Evolutionary conservation across 2,888 invertebrate species (phyloP), one percentile per base, ranked within the genome.

Genomic region (Folsomia manolachei): DNA sequence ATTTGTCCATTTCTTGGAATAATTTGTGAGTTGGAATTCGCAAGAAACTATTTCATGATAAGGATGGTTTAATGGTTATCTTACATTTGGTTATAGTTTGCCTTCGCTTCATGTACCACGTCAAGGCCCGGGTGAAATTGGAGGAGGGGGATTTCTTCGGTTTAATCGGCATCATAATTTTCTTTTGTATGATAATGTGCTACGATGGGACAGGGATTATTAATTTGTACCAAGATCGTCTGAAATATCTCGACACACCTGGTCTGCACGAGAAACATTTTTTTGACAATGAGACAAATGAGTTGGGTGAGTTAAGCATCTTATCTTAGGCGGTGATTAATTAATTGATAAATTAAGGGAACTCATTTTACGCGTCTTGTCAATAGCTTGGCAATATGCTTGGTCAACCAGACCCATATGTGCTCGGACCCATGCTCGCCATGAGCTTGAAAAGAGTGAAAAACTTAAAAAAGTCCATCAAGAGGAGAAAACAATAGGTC

Each of bases 61-160:
- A n/a, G n/a, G n/a, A n/a, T n/a, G n/a, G n/a, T n/a, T n/a, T n/a
- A n/a, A n/a, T n/a, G n/a, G n/a, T n/a, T n/a, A n/a, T n/a, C n/a
- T n/a, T n/a, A n/a, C n/a, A n/a, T 39, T 39, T 4, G 39, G 7
- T 9, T 9, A 39, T n/a, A 69, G 69, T 66, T n/a, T 64, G 69
- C 56, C 27, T 11, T 11, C 4, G 39, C 18, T 26, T 72, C 1
- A 24, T 21, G 0, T 72, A 66, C 25, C 65, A 70, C 1, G 65
- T 72, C 26, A 7, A 56, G 18, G 18, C 39, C 9, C 25, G 61
- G 14, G 60, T 66, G 1, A 39, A 69, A 21, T 65, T 70, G 51
- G 69, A 69, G 14, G 72, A 72, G 14, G 72, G 72, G n/a, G 72
- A 70, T 61, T 72, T 72, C 23, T 72, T 69, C 25, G 72, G 69